Percentiles rank a stretch among this genome's conserved stretches.
Conservation (phyloP, 2,888 invertebrate species). For the Aquatica leii region DNA sequence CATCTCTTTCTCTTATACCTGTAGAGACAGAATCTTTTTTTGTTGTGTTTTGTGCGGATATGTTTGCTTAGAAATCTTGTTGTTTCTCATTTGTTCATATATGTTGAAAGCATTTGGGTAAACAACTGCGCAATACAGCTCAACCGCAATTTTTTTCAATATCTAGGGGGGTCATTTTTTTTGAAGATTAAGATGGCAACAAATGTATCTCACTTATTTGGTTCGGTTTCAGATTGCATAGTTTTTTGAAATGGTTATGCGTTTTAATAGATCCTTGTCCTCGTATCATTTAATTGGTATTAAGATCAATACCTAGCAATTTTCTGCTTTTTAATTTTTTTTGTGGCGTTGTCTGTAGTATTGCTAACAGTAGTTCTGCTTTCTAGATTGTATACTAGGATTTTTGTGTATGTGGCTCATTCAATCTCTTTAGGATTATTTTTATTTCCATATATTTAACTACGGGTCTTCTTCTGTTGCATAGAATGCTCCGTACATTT, state of each 20-base stretch:
- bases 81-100: too few species aligned
- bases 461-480: not conserved
- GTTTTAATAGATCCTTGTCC: not conserved
- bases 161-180: conserved; percentile 5
- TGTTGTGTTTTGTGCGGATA: not conserved
- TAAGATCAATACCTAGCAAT: conserved; percentile 1
- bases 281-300: conserved; percentile 1
- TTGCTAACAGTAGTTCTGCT: conserved; percentile 5
- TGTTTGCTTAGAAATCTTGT: too few species aligned
- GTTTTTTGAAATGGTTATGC: conserved; percentile 3
- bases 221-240: conserved; percentile 2
- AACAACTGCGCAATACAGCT: conserved; percentile 9
- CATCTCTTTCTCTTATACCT: conserved; percentile 25
- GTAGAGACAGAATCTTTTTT: conserved; percentile 17
- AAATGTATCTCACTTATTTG: conserved; percentile 8
- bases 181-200: conserved; percentile 7
- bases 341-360: not conserved
- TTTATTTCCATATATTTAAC: conserved; percentile 10
- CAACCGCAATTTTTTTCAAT: not conserved
- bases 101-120: not conserved
- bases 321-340: conserved; percentile 10
- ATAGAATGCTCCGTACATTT: not conserved
- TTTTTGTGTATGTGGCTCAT: not conserved
- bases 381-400: not conserved
- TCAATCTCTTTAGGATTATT: not conserved